Base-by-base conservation (phyloP, 2,888 invertebrate genomes). In the Junonia oenone region DNA sequence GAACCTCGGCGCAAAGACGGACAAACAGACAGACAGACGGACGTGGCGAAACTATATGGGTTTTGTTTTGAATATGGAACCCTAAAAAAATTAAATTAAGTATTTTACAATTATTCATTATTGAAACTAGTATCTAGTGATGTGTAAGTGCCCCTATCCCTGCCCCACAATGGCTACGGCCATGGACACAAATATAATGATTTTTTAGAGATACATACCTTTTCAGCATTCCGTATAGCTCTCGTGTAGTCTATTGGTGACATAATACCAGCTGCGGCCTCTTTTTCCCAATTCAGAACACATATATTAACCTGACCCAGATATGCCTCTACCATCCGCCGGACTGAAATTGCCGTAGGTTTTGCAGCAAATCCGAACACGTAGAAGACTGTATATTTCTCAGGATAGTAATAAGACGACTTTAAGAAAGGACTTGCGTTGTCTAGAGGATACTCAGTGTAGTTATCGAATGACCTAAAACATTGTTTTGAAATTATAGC, bases 281-380 rank as follows among this genome's bases (percentile, higher is more conserved):
- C 89, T 37, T 83, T 72, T 56, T 88, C 78, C 90, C 90, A 90
- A 55, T 90, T 84, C 9, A 90, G 57, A 0, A 90, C 75, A 4
- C 89, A 56, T 0, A 89, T 76, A 56, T 91, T 91, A 26, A 75
- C 74, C 65, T 81, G 84, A 81, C 65, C 63, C 27, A 88, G 64
- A 57, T 85, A 87, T 0, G 83, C 78, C 1, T 64, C 50, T 6
- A 86, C 65, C 0, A 90, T 71, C 0, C 83, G 78, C 0, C 71
- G 79, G 14, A 88, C 86, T 0, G 84, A 88, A 0, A 82, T 82
- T 0, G 86, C 87, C 0, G 63, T 54, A 0, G 63, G 59, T 13
- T 63, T 69, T 2, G 84, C 85, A n/a, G 76, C 53, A 11, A 31
- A 8, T 9, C 29, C 29, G 11, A 31, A 31, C 2, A 8, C 1